Conservation (phyloP, 1,140 invertebrate species). For the Octopus bimaculoides region DNA sequence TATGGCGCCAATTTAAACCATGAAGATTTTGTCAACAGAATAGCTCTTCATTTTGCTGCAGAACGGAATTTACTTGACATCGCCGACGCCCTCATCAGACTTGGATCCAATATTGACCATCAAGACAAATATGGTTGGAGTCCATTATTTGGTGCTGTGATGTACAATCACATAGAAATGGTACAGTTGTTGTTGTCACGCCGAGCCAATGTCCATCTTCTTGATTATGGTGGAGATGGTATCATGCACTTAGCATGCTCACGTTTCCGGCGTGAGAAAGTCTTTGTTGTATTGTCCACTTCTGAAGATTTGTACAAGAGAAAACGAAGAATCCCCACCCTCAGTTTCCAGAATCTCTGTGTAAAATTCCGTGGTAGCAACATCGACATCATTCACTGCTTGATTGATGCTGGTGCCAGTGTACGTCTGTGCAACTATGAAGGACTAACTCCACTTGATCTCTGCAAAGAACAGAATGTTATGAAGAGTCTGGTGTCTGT, state of each 20-base stretch:
- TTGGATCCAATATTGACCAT: conserved; percentile 21
- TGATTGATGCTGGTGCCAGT: conserved; percentile 21
- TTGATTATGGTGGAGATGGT: conserved; percentile 9
- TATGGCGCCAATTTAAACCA: conserved; percentile 19
- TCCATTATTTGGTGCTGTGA: conserved; percentile 25
- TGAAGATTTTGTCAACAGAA: conserved; percentile 23
- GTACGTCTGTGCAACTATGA: conserved; percentile 19
- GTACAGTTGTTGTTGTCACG: conserved; percentile 13
- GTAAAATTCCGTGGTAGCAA: not conserved
- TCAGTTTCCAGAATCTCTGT: not conserved
- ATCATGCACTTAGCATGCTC: conserved; percentile 13
- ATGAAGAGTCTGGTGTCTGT: conserved; percentile 1
- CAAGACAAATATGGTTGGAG: conserved; percentile 30
- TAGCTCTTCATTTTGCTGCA: conserved; percentile 26
- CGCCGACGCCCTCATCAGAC: conserved; percentile 21
- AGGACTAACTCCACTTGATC: conserved; percentile 18
- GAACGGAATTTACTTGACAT: conserved; percentile 22
- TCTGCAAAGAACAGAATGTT: conserved; percentile 21
- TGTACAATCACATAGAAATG: conserved; percentile 17
- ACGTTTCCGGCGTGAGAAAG: not conserved
- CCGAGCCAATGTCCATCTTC: conserved; percentile 9
- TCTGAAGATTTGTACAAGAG: not conserved
- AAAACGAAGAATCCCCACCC: not conserved
- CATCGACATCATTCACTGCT: conserved; percentile 17
- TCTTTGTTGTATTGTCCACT: conserved; percentile 7